A percentile compares a stretch with the other conserved stretches of the same genome.
Conservation (phyloP, 2,888 invertebrate genomes). For the Gasteruption jaculator region DNA sequence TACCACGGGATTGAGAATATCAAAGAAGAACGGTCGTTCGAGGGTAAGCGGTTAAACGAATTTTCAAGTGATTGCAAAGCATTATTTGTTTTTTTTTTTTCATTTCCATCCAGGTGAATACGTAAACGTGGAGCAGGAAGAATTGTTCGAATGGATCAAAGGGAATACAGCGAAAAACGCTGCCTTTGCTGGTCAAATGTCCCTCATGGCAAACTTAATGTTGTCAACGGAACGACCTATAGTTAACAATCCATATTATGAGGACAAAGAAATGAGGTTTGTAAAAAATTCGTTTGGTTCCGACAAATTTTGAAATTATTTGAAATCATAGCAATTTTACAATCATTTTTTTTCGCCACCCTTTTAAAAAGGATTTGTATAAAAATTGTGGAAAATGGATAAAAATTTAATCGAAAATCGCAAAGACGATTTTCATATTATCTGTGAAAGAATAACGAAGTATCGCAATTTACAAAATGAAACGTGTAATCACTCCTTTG, state of each 20-base stretch:
- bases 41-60: conserved; percentile 38
- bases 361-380: too few species aligned
- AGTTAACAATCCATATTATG: conserved; percentile 85
- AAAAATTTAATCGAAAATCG: too few species aligned
- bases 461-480: background rate
- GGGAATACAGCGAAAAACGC: conserved; percentile 60
- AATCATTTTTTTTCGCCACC: background rate
- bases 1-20: conserved; percentile 55
- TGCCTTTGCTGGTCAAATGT: conserved; percentile 84
- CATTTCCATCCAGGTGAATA: conserved; percentile 59
- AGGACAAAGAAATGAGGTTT: conserved; percentile 72
- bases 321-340: too few species aligned
- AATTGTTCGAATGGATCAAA: conserved; percentile 74
- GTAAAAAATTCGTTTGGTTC: conserved; percentile 7
- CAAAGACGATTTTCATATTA: conserved; percentile 5
- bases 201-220: conserved; percentile 77
- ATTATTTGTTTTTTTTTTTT: conserved; percentile 8
- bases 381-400: too few species aligned
- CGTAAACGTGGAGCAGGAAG: conserved; percentile 68
- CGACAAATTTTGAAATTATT: background rate
- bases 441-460: background rate
- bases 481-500: background rate
- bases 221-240: conserved; percentile 73
- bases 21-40: conserved; percentile 52
- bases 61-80: background rate